phyloP scores from a whole-genome alignment of 1,140 invertebrate genomes.

The Papilio machaon region DNA sequence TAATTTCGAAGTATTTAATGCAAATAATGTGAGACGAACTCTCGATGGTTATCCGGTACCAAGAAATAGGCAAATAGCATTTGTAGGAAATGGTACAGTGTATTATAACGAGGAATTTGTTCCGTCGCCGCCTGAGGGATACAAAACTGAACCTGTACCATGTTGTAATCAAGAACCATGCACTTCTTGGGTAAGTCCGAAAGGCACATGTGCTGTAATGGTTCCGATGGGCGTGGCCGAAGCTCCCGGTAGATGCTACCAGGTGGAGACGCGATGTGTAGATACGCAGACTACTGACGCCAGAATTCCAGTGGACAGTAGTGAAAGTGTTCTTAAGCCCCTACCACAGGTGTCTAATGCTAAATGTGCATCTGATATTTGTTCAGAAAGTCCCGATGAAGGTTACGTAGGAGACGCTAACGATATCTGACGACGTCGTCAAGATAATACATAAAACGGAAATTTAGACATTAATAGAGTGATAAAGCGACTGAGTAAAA shows the following conservation, averaged over 20 bases:
- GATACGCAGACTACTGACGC: slow-evolving; percentile 83
- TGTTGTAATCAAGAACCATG: slow-evolving; percentile 69
- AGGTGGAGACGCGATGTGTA: slow-evolving; percentile 80
- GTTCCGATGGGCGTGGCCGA: slow-evolving; percentile 71
- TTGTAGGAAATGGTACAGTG: slow-evolving; percentile 72
- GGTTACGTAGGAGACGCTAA: slow-evolving; percentile 91
- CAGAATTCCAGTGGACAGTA: slow-evolving; percentile 62
- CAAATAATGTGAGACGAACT: slow-evolving; percentile 88
- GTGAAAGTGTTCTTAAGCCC: slow-evolving; percentile 73
- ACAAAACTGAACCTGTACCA: slow-evolving; percentile 81
- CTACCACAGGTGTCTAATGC: slow-evolving; percentile 74
- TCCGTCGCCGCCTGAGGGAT: slow-evolving; percentile 87
- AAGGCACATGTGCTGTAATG: slow-evolving; percentile 75
- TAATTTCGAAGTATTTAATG: slow-evolving; percentile 75
- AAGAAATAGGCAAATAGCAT: slow-evolving; percentile 77
- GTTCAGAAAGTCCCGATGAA: slow-evolving; percentile 93
- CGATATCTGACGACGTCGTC: slow-evolving; percentile 85
- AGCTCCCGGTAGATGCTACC: slow-evolving; percentile 68
- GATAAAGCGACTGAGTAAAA: slow-evolving; percentile 80
- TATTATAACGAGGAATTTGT: slow-evolving; percentile 84
- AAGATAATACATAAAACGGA: slow-evolving; percentile 74
- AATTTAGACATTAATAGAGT: slow-evolving; percentile 73
- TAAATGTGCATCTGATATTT: slow-evolving; percentile 82
- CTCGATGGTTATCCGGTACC: slow-evolving; percentile 89
- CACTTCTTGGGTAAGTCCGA: slow-evolving; percentile 70